These are phyloP conservation scores for Emydocephalus ijimae DNA, from an alignment of 2,113 vertebrate species.

Conservation along the genomic window DNA sequence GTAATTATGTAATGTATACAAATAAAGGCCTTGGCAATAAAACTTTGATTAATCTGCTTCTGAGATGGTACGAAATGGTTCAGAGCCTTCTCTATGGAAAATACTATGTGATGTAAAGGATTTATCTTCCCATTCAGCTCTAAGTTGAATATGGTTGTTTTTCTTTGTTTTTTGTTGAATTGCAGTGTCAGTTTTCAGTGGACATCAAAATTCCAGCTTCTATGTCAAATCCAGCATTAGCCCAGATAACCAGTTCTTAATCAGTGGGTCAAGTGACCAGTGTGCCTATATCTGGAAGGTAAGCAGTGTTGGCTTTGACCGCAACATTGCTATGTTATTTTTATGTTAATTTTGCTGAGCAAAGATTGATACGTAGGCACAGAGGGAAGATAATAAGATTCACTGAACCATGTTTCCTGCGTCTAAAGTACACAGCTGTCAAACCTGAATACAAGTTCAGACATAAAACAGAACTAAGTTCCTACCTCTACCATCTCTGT, in stretches of 20 bases:
- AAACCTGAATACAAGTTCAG: constrained; percentile 31
- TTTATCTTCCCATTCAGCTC: not conserved
- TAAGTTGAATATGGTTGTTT: not conserved
- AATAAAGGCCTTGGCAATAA: not conserved
- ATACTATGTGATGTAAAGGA: constrained; percentile 15
- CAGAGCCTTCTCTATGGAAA: constrained; percentile 49
- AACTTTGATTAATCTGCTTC: not conserved
- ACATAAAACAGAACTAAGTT: constrained; percentile 45
- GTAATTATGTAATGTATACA: not conserved
- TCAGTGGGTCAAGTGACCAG: constrained; percentile 92
- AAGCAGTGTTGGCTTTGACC: constrained; percentile 3
- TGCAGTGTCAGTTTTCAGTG: constrained; percentile 83
- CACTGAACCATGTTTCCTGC: not conserved
- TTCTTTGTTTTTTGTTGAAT: constrained; percentile 13
- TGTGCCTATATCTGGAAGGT: constrained; percentile 94
- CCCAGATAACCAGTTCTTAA: constrained; percentile 90
- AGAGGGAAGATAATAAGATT: not conserved
- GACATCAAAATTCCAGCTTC: constrained; percentile 94
- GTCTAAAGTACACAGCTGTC: constrained; percentile 27
- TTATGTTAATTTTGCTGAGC: not conserved
- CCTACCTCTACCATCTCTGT: constrained; percentile 38
- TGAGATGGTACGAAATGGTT: constrained; percentile 24
- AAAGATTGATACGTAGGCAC: not conserved
- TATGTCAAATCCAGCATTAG: constrained; percentile 92
- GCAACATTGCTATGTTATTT: not conserved